Percentiles rank a stretch among this genome's conserved stretches.
phyloP scores from a whole-genome alignment of 1,140 invertebrate species.

The Heliconius eleuchia region DNA sequence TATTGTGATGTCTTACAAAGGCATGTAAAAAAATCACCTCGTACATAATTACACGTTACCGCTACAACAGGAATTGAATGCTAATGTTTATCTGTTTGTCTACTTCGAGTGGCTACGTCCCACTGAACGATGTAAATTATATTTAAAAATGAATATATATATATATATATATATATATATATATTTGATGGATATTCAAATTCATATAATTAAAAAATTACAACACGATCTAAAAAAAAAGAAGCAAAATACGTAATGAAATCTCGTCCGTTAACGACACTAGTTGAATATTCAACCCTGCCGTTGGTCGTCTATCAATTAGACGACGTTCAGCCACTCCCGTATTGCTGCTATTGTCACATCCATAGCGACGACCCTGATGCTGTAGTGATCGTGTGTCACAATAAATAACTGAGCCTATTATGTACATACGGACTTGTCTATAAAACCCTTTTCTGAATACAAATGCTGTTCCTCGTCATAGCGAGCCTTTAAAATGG shows the following conservation, averaged over 20 bases:
- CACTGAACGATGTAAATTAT: neutral
- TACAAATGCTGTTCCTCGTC: neutral
- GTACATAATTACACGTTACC: slow-evolving; percentile 12
- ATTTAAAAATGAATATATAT: neutral
- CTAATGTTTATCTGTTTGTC: neutral
- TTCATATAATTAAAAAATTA: neutral
- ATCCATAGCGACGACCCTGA: neutral
- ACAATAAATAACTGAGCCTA: slow-evolving; percentile 13
- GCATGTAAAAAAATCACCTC: slow-evolving; percentile 8
- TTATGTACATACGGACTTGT: neutral
- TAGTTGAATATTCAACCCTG: slow-evolving; percentile 29
- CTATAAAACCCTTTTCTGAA: slow-evolving; percentile 3
- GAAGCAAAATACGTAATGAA: neutral
- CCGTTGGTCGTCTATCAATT: slow-evolving; percentile 30
- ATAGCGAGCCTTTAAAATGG: neutral
- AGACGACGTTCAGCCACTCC: slow-evolving; percentile 14
- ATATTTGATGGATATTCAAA: neutral
- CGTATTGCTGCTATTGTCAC: neutral
- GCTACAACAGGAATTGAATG: slow-evolving; percentile 20
- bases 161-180: too few species aligned
- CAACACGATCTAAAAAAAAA: neutral
- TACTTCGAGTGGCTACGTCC: neutral
- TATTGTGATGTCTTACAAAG: slow-evolving; percentile 18
- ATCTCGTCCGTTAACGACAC: slow-evolving; percentile 18
- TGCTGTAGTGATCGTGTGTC: slow-evolving; percentile 1